Evolutionary conservation across 2,797 vertebrate species (phyloP).

Genomic region (Acipenser oxyrinchus): DNA sequence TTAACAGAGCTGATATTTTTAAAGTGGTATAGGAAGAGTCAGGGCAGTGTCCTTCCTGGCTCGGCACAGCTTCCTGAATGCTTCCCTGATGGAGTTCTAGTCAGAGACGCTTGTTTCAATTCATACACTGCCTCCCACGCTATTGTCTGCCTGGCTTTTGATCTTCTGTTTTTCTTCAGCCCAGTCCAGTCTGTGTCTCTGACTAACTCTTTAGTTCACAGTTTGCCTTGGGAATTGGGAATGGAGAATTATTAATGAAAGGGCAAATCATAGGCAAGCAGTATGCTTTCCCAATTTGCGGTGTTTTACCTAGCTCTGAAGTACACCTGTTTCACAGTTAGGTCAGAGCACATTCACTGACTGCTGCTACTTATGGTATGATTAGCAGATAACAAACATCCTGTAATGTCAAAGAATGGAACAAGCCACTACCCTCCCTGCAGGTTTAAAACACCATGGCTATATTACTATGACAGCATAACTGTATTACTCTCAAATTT

Average conservation of each 20-base stretch:
- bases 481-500: no score
- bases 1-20: slow-evolving; percentile 60
- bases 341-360: slow-evolving; percentile 22
- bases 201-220: slow-evolving; percentile 36
- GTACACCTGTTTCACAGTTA: slow-evolving; percentile 41
- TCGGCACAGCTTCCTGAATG: slow-evolving; percentile 61
- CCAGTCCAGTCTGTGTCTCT: slow-evolving; percentile 26
- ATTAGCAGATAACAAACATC: slow-evolving; percentile 36
- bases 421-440: slow-evolving; percentile 1
- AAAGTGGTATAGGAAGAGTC: slow-evolving; percentile 70
- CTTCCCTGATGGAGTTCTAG: slow-evolving; percentile 52
- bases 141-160: slow-evolving; percentile 56
- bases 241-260: slow-evolving; percentile 25
- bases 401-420: slow-evolving; percentile 27
- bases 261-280: slow-evolving; percentile 38
- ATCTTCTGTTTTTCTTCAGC: slow-evolving; percentile 42
- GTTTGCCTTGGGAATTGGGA: slow-evolving; percentile 36
- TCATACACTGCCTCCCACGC: slow-evolving; percentile 39
- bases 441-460: slow-evolving; percentile 18
- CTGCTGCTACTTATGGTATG: slow-evolving; percentile 23
- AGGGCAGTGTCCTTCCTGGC: slow-evolving; percentile 81
- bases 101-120: slow-evolving; percentile 50
- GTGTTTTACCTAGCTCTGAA: slow-evolving; percentile 6
- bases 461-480: background rate
- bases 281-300: slow-evolving; percentile 8